Conservation (phyloP, 2,797 vertebrate species). For the Okamejei kenojei region DNA sequence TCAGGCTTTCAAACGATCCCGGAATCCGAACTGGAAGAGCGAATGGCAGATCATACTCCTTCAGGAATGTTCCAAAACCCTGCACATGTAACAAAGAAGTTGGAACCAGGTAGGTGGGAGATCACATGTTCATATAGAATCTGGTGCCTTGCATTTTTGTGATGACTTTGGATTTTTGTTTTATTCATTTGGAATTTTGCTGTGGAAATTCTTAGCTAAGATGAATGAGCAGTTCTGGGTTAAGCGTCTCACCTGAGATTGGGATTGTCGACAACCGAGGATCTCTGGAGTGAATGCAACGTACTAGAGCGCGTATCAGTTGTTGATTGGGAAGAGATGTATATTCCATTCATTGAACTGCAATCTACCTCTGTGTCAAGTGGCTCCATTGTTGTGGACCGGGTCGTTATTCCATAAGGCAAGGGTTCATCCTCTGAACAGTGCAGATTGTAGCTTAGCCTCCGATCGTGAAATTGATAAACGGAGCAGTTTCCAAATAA, state of each 20-base stretch:
- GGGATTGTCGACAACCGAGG: background rate
- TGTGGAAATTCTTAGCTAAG: background rate
- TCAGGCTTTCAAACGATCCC: conserved; percentile 57
- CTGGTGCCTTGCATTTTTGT: background rate
- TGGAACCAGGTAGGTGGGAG: conserved; percentile 54
- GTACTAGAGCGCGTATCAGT: background rate
- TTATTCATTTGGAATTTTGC: background rate
- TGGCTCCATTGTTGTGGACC: background rate
- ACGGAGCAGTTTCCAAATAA: background rate
- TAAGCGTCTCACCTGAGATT: background rate
- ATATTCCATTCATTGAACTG: background rate
- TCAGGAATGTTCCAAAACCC: conserved; percentile 56
- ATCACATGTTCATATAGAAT: background rate
- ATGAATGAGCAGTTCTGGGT: background rate
- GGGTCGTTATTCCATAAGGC: background rate
- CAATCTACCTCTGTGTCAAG: background rate
- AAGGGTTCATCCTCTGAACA: background rate
- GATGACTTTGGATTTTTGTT: background rate
- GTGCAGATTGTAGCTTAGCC: background rate
- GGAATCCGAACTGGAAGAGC: conserved; percentile 68
- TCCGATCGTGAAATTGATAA: background rate
- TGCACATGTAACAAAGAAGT: conserved; percentile 55
- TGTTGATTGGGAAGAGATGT: background rate
- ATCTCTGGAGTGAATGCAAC: background rate
- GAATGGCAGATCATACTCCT: conserved; percentile 51